These are phyloP conservation scores for Blomia tropicalis DNA, from an alignment of 2,888 invertebrate species.

Conservation along the genomic window DNA sequence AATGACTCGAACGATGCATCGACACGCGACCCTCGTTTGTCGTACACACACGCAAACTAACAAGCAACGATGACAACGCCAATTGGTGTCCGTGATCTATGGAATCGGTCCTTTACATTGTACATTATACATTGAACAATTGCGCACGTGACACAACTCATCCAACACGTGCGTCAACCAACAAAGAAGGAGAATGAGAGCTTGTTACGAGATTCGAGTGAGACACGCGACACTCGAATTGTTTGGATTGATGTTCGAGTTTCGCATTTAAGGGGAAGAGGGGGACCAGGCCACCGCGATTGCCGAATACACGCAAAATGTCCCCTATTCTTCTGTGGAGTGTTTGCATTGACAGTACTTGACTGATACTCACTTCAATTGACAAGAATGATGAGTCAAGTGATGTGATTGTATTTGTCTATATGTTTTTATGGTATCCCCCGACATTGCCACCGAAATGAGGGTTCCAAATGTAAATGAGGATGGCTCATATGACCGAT, in stretches of 20 bases:
- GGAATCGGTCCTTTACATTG: neutral
- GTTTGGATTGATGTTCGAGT: no score
- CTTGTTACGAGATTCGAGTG: constrained; percentile 14
- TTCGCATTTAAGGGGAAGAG: no score
- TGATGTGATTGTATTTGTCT: neutral
- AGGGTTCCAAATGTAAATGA: constrained; percentile 12
- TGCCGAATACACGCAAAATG: no score
- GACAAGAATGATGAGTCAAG: no score
- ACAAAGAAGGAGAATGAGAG: no score
- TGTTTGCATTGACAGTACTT: no score
- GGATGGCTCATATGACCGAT: neutral
- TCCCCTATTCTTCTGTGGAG: no score
- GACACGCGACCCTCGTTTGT: constrained; percentile 14
- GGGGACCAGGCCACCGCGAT: no score
- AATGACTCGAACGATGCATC: neutral
- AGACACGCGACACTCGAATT: no score
- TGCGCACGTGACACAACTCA: constrained; percentile 1
- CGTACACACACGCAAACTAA: neutral
- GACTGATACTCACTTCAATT: no score
- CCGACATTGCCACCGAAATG: no score
- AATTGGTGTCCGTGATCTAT: neutral
- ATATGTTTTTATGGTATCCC: neutral
- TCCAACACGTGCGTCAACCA: constrained; percentile 11
- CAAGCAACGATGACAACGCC: constrained; percentile 6
- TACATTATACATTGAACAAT: no score